Evolutionary conservation across 2,888 invertebrate species (phyloP), one percentile per base, ranked within the genome.

Genomic region (Tridacna crocea): DNA sequence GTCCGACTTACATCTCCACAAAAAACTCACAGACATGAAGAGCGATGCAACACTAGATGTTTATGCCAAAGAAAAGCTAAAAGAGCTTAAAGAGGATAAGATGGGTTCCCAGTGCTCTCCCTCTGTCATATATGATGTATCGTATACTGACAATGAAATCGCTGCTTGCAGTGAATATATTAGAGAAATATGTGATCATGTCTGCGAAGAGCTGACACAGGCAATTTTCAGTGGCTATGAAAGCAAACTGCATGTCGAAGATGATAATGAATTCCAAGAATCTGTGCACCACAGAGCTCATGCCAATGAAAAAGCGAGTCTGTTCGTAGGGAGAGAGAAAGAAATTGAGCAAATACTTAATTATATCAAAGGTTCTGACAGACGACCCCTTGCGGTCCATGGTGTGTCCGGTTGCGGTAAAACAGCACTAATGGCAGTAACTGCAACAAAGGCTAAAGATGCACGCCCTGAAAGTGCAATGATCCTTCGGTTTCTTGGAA

Each of bases 351-450:
- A 36, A 26, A 76, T 84, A 4, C 27, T 65, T 19, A 72, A 80
- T 13, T 86, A 86, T 65, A 22, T 79, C 8, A 47, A 26, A 27
- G 27, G 72, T 27, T 76, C 79, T 17, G 76, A 51, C n/a, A 72
- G n/a, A 2, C 73, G 77, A 22, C 92, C 92, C 17, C 72, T 92
- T 0, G 84, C 92, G 13, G 55, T 93, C 0, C 84, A 90, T 79
- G 93, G 93, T 1, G 74, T 79, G 27, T 92, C 92, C 0, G 93
- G 93, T 24, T 88, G 90, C 55, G 93, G 93, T 0, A 93, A 93
- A 79, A 92, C 93, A 10, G 88, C 93, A 0, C 24, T 93, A 19
- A 91, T 93, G 90, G 91, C 92, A 3, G 84, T 88, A 36, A 48
- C 73, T 24, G 66, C 83, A 13, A 86, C 36, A 48, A 72, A 72